Percentiles rank a stretch among this genome's conserved stretches.
phyloP scores from a whole-genome alignment of 2,113 vertebrate genomes.

The Puma concolor region DNA sequence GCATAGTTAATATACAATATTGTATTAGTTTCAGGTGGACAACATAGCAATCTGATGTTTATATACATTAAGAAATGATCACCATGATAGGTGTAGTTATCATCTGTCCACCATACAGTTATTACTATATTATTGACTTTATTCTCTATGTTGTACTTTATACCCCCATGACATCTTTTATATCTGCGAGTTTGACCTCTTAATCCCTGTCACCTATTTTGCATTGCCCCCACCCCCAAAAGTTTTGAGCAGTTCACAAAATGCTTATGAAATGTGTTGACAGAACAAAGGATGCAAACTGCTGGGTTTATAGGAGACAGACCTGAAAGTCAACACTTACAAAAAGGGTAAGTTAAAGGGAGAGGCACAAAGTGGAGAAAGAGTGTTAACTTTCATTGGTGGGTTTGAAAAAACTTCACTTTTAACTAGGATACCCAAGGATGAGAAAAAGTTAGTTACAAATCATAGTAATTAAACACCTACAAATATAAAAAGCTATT shows the following conservation, averaged over 20 bases:
- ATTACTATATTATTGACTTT: background rate
- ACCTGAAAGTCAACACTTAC: background rate
- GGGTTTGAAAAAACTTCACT: background rate
- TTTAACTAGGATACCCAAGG: background rate
- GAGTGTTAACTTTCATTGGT: background rate
- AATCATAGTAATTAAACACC: background rate
- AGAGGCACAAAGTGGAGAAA: background rate
- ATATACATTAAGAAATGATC: background rate
- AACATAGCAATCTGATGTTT: background rate
- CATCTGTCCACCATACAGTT: background rate
- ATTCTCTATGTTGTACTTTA: too few relatives aligned
- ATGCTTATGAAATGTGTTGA: conserved; percentile 41
- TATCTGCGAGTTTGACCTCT: background rate
- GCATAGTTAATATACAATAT: background rate
- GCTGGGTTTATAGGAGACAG: background rate
- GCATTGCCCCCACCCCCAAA: background rate
- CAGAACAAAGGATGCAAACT: conserved; percentile 31
- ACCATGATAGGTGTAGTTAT: background rate
- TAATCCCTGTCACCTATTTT: background rate
- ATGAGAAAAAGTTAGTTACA: background rate
- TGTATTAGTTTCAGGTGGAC: background rate
- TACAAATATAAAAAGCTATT: background rate
- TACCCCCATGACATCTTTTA: background rate
- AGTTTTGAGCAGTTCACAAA: background rate
- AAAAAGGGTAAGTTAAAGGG: conserved; percentile 44